Base-by-base conservation (phyloP, 2,888 invertebrate genomes). In the Acronicta leporina region DNA sequence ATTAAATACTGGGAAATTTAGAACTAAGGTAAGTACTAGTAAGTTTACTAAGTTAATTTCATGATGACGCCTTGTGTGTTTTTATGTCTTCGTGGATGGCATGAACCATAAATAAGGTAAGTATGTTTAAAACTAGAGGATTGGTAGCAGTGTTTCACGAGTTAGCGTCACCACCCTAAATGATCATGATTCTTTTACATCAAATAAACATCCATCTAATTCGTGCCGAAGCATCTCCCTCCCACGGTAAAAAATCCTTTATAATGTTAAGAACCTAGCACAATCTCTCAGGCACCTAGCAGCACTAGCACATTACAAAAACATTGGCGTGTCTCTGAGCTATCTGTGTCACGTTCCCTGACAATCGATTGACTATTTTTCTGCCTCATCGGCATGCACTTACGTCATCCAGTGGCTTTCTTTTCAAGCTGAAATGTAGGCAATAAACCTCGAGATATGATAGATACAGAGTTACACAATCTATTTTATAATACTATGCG, bases 361-460 rank as follows among this genome's bases (percentile, higher is more conserved):
- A 47, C 59, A 63, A 67, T 74, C 58, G 61, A 67, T 65, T 55
- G 46, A 44, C 46, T 11, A 70, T 63, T 73, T 64, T 73, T 67
- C 63, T 49, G 53, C 41, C 9, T 46, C 55, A 43, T 52, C 27
- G 42, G 6, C 42, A 59, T 69, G 55, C 59, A 42, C 20, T 61
- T 54, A 56, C 58, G 51, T 61, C 66, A 60, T 50, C 35, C 54
- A 38, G 35, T 30, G 65, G 45, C 46, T 58, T 58, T 58, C 47
- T 20, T 56, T 42, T 46, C 20, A 55, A 27, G 48, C 47, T 61
- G 43, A 70, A 73, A 55, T 61, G 63, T 58, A 14, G 16, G 49
- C 48, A 49, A 53, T 60, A 47, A 6, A 49, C 52, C 52, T 58
- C 35, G 35, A 46, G 38, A 38, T 38, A 47, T 43, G 20, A n/a